Base-by-base conservation (phyloP, 2,888 invertebrate genomes). In the Chymomyza fuscimana region DNA sequence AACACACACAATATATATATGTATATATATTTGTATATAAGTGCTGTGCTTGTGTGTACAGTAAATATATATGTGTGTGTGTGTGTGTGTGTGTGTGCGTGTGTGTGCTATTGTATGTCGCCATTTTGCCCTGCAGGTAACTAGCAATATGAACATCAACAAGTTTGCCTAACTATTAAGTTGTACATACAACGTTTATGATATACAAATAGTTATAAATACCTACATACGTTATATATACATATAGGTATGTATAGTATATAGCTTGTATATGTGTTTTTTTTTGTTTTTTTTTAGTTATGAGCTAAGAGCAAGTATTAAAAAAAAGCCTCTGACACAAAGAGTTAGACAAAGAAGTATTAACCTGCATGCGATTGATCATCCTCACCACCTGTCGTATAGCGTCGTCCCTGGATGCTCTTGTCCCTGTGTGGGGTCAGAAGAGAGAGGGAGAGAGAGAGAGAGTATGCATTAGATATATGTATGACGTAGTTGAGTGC, bases 391-490 rank as follows among this genome's bases (percentile, higher is more conserved):
- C 94, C 95, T 83, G 95, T 94, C 29, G 93, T 93, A 73, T 93
- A 94, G 81, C 96, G 93, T 92, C 96, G 96, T 93, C 96, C 94
- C 92, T 95, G 95, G 89, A 94, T 93, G 91, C 96, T 96, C 92
- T 96, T 96, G 86, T 97, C 97, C 92, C 97, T 97, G 93, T 22
- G 63, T 56, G 19, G 65, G 46, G 60, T 7, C 7, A 32, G 9
- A 9, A 7, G 29, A n/a, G 54, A 56, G 16, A n/a, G n/a, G 15
- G 19, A 16, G 15, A 12, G 5, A 32, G 32, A 32, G 6, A 32
- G 4, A 32, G 32, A 32, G 32, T 5, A 1, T 9, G 9, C 9
- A 32, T 32, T 12, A 19, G 19, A 46, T 52, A 63, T 46, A 40
- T 16, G n/a, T 29, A 64, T 29, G 22, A 25, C 15, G n/a, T 12